Evolutionary conservation across 2,113 vertebrate species (phyloP), one percentile per base, ranked within the genome.

Genomic region (Microcebus murinus): DNA sequence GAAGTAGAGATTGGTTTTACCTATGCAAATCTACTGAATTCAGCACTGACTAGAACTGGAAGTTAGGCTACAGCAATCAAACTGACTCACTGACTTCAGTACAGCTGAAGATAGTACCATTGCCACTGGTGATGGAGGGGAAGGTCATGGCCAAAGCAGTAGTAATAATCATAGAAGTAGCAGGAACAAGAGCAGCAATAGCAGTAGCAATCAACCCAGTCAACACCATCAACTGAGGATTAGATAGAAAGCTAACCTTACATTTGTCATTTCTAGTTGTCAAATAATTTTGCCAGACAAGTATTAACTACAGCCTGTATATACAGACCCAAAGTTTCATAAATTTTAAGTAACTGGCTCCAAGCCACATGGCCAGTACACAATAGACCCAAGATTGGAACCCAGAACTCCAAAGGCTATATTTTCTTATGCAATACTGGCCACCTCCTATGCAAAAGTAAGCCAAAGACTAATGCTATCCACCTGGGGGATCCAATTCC

Each of bases 381-480:
- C 55, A 59, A 93, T 9, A 81, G 65, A 87, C 42, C 15, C 71
- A 79, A 59, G 10, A 81, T 1, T 48, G 50, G 34, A 87, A 36
- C 20, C 20, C 17, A 55, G 77, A 34, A 83, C 63, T 31, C 25
- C n/a, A 39, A 73, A 90, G 34, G 29, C 50, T 92, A 48, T 15
- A 13, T 36, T 52, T 70, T 52, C 34, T 77, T 48, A 67, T 17
- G 50, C 31, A 89, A 90, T 52, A 27, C 17, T 71, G 25, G 42
- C 31, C 61, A 42, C 29, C 10, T 95, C 15, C 17, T 70, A 3
- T 50, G 55, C 63, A 67, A 52, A 90, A 87, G 65, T 18, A 89
- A 96, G 88, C 74, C 34, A 91, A 92, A 95, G 48, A 48, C 45
- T 90, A 86, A 79, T 48, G 12, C 9, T 45, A 45, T 77, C n/a